These are phyloP conservation scores for Himalopsyche kuldschensis DNA, from an alignment of 2,888 invertebrate genomes.

Conservation along the genomic window DNA sequence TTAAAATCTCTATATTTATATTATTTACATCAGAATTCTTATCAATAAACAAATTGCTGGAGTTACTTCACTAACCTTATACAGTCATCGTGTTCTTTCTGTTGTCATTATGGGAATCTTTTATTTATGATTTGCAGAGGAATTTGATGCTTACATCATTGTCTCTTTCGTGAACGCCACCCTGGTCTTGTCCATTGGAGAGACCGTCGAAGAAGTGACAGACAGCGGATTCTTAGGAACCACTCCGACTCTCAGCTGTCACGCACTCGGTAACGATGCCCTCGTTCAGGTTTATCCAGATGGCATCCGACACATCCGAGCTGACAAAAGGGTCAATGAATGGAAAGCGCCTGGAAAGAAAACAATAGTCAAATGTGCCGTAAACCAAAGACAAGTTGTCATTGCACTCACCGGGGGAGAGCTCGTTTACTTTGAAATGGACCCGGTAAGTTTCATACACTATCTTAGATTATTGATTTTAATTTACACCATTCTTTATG, in stretches of 20 bases:
- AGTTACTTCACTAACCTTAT: too few species aligned
- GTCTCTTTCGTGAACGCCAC: constrained; percentile 98
- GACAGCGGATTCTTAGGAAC: constrained; percentile 99
- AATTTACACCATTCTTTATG: neutral
- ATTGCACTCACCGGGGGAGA: constrained; percentile 97
- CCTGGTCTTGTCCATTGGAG: constrained; percentile 97
- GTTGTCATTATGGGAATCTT: constrained; percentile 6
- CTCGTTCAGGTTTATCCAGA: constrained; percentile 98
- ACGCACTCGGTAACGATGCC: constrained; percentile 96
- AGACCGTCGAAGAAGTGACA: constrained; percentile 99
- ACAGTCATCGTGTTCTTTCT: neutral
- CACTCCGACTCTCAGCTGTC: constrained; percentile 97
- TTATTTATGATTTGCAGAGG: constrained; percentile 80
- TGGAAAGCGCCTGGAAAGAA: constrained; percentile 99
- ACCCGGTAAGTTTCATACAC: constrained; percentile 52
- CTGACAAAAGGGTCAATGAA: constrained; percentile 97
- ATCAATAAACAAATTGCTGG: too few species aligned
- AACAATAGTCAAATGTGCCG: constrained; percentile 95
- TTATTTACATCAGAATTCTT: too few species aligned
- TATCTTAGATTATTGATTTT: neutral
- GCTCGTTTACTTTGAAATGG: constrained; percentile 99
- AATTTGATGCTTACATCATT: constrained; percentile 98
- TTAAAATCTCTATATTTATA: too few species aligned
- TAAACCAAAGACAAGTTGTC: constrained; percentile 97
- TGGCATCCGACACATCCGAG: constrained; percentile 96